Percentiles rank a stretch among this genome's conserved stretches.
Evolutionary conservation across 2,888 invertebrate species (phyloP).

Genomic region (Parelbella ahira): DNA sequence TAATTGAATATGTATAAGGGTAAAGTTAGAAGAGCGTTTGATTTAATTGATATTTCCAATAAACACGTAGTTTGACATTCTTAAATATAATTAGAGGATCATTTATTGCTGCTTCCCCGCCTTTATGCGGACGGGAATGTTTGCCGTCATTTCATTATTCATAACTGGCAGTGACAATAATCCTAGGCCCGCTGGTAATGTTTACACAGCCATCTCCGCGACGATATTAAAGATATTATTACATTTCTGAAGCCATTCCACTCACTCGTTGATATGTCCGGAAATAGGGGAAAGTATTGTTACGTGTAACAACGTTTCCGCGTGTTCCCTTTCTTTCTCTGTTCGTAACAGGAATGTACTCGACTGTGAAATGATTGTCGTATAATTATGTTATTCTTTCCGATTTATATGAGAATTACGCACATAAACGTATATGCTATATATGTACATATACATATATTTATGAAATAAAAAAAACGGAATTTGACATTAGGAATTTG

Average conservation of each 20-base stretch:
- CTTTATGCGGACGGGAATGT: conserved; percentile 23
- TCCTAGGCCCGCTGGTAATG: conserved; percentile 44
- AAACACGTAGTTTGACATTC: no score
- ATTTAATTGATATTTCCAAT: no score
- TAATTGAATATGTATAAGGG: no score
- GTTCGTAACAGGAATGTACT: not conserved
- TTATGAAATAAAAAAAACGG: no score
- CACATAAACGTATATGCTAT: no score
- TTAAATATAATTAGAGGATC: conserved; percentile 1
- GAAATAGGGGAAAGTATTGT: conserved; percentile 42
- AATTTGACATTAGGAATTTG: no score
- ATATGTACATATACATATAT: no score
- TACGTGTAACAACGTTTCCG: conserved; percentile 34
- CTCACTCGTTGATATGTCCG: conserved; percentile 40
- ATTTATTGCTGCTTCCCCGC: no score
- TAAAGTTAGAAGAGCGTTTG: no score
- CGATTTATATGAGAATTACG: not conserved
- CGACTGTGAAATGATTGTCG: conserved; percentile 1
- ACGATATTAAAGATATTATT: conserved; percentile 63
- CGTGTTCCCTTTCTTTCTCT: conserved; percentile 30
- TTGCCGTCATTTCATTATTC: conserved; percentile 45
- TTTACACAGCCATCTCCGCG: conserved; percentile 50
- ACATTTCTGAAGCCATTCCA: conserved; percentile 48
- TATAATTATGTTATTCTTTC: not conserved
- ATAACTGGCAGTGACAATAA: conserved; percentile 44